Percentiles rank a stretch among this genome's conserved stretches.
Evolutionary conservation across 2,113 vertebrate genomes (phyloP).

Genomic region (Albula glossodonta): DNA sequence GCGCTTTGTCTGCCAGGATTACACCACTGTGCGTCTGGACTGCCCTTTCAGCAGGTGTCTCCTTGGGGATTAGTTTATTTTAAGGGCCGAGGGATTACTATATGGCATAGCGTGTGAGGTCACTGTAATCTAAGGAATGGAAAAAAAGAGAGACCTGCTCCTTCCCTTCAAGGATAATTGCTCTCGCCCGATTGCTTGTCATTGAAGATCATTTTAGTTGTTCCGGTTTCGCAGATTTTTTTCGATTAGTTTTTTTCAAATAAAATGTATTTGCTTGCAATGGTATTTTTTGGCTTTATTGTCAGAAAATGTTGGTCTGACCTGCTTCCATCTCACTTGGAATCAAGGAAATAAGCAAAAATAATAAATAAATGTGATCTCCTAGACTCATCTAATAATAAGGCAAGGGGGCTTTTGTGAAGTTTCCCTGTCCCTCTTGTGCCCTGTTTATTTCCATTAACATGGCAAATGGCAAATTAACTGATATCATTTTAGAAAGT

Average conservation of each 20-base stretch:
- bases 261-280: background rate
- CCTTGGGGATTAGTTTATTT: slow-evolving; percentile 30
- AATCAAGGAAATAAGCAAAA: background rate
- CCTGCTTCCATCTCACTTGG: background rate
- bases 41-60: slow-evolving; percentile 18
- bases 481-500: background rate
- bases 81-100: slow-evolving; percentile 10
- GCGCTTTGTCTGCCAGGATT: slow-evolving; percentile 5
- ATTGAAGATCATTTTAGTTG: background rate
- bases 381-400: too few species aligned
- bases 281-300: background rate
- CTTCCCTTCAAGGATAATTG: background rate
- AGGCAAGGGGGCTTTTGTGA: too few species aligned
- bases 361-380: background rate
- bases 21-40: background rate
- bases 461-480: too few species aligned
- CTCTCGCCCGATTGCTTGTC: background rate
- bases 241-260: too few species aligned
- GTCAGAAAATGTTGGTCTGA: background rate
- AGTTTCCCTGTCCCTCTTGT: too few species aligned
- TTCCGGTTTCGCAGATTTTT: too few species aligned
- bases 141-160: background rate
- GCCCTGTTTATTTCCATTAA: too few species aligned
- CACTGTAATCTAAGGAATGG: background rate
- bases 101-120: slow-evolving; percentile 24